These are phyloP conservation scores for Bursaphelenchus mucronatus DNA, from an alignment of 1,140 invertebrate species.

Conservation along the genomic window DNA sequence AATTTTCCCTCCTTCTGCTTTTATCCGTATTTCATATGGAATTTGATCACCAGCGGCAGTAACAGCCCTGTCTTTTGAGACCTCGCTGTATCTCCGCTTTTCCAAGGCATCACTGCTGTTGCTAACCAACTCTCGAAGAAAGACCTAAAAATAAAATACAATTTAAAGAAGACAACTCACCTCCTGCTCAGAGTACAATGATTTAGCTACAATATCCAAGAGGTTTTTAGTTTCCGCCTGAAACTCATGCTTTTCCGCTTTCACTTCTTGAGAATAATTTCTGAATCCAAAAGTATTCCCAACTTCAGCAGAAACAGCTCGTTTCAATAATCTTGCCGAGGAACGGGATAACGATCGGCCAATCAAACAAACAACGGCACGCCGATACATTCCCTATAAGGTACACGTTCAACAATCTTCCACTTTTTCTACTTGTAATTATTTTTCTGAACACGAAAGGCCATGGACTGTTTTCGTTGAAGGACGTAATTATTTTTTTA, in stretches of 20 bases:
- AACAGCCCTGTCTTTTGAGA: constrained; percentile 57
- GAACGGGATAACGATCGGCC: no score
- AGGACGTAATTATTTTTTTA: no score
- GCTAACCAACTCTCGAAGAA: constrained; percentile 88
- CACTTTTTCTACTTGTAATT: no score
- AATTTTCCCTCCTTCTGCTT: constrained; percentile 67
- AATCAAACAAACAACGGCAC: no score
- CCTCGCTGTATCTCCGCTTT: constrained; percentile 72
- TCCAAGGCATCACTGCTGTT: constrained; percentile 95
- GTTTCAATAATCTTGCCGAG: no score
- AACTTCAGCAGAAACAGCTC: no score
- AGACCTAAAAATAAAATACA: constrained; percentile 69
- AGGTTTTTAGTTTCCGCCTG: constrained; percentile 92
- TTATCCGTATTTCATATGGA: constrained; percentile 78
- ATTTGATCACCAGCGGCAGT: constrained; percentile 58
- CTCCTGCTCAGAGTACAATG: constrained; percentile 94
- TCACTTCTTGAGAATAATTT: neutral
- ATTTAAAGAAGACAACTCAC: constrained; percentile 63
- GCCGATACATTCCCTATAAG: no score
- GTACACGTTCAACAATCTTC: no score
- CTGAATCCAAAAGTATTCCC: neutral
- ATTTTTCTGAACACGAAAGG: no score
- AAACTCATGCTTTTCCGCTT: constrained; percentile 69
- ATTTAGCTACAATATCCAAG: constrained; percentile 91
- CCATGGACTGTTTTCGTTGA: no score